Conservation (phyloP, 2,113 vertebrate genomes). For the Marmota flaviventris region DNA sequence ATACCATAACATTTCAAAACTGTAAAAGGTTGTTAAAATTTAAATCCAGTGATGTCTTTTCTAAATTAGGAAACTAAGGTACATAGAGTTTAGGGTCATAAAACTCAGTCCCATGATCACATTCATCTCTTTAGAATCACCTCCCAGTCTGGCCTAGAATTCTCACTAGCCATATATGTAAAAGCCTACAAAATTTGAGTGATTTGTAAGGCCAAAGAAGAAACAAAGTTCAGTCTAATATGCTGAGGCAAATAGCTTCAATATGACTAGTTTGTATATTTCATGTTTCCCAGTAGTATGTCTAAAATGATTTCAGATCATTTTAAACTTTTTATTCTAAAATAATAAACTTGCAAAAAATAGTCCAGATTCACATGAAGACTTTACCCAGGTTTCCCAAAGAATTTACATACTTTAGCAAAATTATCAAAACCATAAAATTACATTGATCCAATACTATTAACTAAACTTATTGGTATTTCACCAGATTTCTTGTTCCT, state of each 20-base stretch:
- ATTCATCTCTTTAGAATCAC: background rate
- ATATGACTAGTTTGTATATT: background rate
- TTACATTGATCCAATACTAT: background rate
- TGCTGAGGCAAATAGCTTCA: background rate
- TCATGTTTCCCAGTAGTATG: background rate
- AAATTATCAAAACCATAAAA: background rate
- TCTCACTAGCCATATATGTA: background rate
- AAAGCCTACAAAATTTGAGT: background rate
- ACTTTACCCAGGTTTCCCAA: background rate
- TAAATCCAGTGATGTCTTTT: background rate
- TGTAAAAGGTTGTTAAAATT: background rate
- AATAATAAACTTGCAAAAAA: slow-evolving; percentile 14
- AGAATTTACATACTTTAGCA: background rate
- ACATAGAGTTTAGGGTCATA: background rate
- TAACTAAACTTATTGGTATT: slow-evolving; percentile 32
- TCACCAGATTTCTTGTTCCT: background rate
- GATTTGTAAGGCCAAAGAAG: background rate
- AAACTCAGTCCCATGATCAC: background rate
- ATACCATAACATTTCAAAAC: background rate
- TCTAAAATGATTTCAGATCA: background rate
- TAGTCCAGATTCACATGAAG: background rate
- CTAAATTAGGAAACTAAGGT: slow-evolving; percentile 26
- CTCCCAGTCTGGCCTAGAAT: background rate
- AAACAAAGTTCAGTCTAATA: background rate
- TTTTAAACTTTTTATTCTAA: slow-evolving; percentile 36